Conservation (phyloP, 2,797 vertebrate genomes). For the Falco naumanni region DNA sequence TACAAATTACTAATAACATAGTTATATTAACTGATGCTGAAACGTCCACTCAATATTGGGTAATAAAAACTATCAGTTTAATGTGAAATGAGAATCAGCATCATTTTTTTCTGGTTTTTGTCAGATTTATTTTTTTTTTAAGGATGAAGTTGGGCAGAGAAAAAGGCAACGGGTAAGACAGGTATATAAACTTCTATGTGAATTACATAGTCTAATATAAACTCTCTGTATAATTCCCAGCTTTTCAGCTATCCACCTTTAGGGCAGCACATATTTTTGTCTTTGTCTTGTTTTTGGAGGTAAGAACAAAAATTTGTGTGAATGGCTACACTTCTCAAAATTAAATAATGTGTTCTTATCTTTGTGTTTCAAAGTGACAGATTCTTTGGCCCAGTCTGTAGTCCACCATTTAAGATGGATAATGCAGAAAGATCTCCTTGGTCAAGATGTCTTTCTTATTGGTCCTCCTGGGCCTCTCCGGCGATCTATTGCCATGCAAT, state of each 20-base stretch:
- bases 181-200: not conserved
- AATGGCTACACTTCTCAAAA: not conserved
- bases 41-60: not conserved
- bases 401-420: constrained; percentile 95
- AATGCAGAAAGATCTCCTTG: constrained; percentile 97
- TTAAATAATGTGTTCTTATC: not conserved
- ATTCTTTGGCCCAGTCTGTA: constrained; percentile 85
- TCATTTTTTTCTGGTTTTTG: not conserved
- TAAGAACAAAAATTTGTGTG: not conserved
- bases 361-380: constrained; percentile 79
- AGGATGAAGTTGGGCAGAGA: not conserved
- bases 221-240: not conserved
- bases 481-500: constrained; percentile 95
- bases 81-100: not conserved
- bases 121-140: not conserved
- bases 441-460: constrained; percentile 96
- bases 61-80: not conserved
- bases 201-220: not conserved
- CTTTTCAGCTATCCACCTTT: not conserved
- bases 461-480: constrained; percentile 95
- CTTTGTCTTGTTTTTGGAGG: not conserved
- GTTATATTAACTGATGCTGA: not conserved
- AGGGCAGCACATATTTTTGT: not conserved
- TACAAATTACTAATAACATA: not conserved
- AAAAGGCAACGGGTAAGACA: not conserved